Conservation (phyloP, 1,140 invertebrate species). For the Drosophila watanabei region DNA sequence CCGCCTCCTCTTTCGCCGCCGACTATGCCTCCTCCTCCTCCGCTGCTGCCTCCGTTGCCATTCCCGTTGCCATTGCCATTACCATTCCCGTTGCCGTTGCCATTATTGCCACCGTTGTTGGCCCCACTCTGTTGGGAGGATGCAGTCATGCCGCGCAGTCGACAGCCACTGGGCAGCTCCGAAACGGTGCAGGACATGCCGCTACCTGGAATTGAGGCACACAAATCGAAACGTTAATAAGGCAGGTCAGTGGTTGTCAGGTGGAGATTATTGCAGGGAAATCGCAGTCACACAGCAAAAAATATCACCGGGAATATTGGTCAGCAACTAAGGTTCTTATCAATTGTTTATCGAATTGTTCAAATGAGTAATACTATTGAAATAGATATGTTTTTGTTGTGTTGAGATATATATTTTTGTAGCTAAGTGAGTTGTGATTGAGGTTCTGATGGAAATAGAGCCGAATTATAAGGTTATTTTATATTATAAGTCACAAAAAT, state of each 20-base stretch:
- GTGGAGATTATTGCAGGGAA: neutral
- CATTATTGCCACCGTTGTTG: constrained; percentile 51
- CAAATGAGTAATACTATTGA: neutral
- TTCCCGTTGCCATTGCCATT: constrained; percentile 47
- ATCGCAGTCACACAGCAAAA: neutral
- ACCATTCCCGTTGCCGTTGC: constrained; percentile 58
- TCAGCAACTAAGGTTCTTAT: constrained; percentile 2
- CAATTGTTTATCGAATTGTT: neutral
- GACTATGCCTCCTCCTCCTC: constrained; percentile 26
- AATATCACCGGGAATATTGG: constrained; percentile 12
- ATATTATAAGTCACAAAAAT: neutral
- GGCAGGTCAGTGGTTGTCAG: neutral
- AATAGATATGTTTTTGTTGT: neutral
- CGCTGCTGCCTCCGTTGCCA: constrained; percentile 30
- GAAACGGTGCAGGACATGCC: constrained; percentile 85
- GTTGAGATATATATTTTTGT: neutral
- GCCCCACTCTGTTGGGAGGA: constrained; percentile 65
- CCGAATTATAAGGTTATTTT: neutral
- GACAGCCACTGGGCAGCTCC: constrained; percentile 84
- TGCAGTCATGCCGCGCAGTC: constrained; percentile 84
- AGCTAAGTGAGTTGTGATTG: too few species aligned
- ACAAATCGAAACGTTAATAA: constrained; percentile 20
- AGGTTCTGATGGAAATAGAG: neutral
- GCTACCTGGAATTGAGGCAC: constrained; percentile 13
- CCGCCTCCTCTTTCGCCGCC: constrained; percentile 24